These are phyloP conservation scores for Prietella phreatophila DNA, from an alignment of 2,113 vertebrate genomes.

Conservation along the genomic window DNA sequence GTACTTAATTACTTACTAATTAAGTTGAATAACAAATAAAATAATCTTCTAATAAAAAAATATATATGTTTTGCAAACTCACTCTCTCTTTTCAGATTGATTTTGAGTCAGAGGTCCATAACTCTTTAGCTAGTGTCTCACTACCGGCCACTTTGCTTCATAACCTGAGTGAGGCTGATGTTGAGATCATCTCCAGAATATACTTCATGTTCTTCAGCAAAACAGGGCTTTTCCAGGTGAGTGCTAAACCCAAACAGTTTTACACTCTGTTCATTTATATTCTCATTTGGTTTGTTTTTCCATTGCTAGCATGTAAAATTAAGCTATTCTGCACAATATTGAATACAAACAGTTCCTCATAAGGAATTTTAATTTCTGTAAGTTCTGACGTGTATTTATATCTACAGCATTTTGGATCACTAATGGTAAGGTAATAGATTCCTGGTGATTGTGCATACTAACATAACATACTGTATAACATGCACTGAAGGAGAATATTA, in stretches of 20 bases:
- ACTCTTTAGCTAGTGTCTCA: constrained; percentile 79
- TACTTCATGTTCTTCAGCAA: constrained; percentile 95
- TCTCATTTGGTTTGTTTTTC: not conserved
- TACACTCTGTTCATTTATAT: not conserved
- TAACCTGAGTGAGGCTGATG: constrained; percentile 71
- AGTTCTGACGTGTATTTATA: constrained; percentile 29
- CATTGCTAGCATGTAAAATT: not conserved
- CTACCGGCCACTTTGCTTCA: constrained; percentile 83
- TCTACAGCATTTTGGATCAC: constrained; percentile 46
- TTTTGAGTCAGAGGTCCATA: constrained; percentile 73
- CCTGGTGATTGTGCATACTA: not conserved
- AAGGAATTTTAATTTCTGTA: not conserved
- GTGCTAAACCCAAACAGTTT: not conserved
- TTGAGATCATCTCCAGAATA: constrained; percentile 77
- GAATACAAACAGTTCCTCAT: not conserved
- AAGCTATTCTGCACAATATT: not conserved
- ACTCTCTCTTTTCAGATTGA: constrained; percentile 73
- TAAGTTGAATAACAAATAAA: too few species aligned
- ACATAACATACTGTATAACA: not conserved
- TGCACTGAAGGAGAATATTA: not conserved
- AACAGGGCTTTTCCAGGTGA: constrained; percentile 87
- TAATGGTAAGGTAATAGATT: constrained; percentile 46
- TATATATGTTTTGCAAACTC: not conserved
- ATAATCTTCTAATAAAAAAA: too few species aligned
- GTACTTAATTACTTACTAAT: too few species aligned